Percentiles rank a stretch among this genome's conserved stretches.
Evolutionary conservation across 2,797 vertebrate species (phyloP).

Genomic region (Micromesistius poutassou): DNA sequence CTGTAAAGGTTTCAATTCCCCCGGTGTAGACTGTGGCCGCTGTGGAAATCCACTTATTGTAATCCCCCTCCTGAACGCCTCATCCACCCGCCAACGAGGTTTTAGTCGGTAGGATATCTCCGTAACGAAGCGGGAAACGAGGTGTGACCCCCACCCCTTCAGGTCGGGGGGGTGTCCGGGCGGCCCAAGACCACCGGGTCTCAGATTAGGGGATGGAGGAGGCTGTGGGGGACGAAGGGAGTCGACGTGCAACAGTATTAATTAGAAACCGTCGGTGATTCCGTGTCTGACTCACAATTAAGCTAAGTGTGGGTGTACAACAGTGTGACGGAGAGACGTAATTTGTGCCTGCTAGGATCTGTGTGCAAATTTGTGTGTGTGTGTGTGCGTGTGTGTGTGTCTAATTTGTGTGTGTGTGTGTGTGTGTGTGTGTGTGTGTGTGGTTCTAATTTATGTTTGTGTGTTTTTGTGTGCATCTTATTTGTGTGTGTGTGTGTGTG

Average conservation of each 20-base stretch:
- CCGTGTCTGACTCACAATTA: background rate
- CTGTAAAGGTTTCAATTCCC: background rate
- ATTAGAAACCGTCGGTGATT: background rate
- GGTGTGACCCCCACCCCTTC: too few species aligned
- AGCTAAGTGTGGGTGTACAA: background rate
- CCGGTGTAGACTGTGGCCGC: background rate
- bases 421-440: too few species aligned
- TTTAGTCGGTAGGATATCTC: too few species aligned
- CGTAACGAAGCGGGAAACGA: background rate
- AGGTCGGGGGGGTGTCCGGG: too few species aligned
- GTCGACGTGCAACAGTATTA: background rate
- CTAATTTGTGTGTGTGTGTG: background rate
- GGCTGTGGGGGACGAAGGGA: too few species aligned
- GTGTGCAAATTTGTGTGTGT: background rate
- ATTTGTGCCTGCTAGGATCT: background rate
- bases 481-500: too few species aligned
- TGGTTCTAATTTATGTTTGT: background rate
- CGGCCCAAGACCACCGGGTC: background rate
- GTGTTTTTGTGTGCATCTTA: background rate
- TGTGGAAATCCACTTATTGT: background rate
- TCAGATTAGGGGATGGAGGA: background rate
- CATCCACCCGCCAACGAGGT: background rate
- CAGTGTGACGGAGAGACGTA: background rate
- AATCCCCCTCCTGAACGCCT: background rate
- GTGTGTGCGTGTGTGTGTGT: too few species aligned